These are phyloP conservation scores for Pygoscelis antarcticus DNA, from an alignment of 2,113 vertebrate species.

Conservation along the genomic window DNA sequence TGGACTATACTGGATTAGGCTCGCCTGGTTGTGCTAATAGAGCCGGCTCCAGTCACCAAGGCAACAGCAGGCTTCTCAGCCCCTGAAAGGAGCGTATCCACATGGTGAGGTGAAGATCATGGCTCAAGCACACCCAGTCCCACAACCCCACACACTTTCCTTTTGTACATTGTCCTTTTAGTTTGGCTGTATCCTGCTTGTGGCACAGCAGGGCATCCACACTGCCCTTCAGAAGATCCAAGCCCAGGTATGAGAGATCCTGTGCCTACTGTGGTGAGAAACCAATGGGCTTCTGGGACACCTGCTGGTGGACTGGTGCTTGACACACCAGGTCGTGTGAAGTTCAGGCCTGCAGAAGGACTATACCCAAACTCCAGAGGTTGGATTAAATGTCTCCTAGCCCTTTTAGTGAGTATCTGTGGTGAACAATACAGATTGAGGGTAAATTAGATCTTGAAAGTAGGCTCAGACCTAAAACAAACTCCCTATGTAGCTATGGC, in stretches of 20 bases:
- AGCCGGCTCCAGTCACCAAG: neutral
- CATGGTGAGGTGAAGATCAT: neutral
- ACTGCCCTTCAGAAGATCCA: neutral
- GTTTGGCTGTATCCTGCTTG: neutral
- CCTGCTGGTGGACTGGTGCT: neutral
- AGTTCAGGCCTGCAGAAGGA: neutral
- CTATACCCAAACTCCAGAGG: neutral
- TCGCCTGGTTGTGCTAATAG: neutral
- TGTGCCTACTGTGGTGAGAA: neutral
- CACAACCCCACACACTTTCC: accelerated
- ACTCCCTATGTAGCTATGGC: neutral
- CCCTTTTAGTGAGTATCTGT: neutral
- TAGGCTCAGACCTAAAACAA: neutral
- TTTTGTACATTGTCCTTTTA: neutral
- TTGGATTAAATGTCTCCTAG: neutral
- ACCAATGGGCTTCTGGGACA: slow-evolving; percentile 27
- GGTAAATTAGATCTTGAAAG: neutral
- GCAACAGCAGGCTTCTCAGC: neutral
- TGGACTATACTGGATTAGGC: neutral
- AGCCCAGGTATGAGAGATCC: neutral
- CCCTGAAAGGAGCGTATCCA: neutral
- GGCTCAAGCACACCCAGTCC: neutral
- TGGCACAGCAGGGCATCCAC: neutral
- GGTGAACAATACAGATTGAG: neutral
- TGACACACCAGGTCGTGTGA: neutral